Conservation (phyloP, 2,888 invertebrate species). For the Acanthopleura granulata region DNA sequence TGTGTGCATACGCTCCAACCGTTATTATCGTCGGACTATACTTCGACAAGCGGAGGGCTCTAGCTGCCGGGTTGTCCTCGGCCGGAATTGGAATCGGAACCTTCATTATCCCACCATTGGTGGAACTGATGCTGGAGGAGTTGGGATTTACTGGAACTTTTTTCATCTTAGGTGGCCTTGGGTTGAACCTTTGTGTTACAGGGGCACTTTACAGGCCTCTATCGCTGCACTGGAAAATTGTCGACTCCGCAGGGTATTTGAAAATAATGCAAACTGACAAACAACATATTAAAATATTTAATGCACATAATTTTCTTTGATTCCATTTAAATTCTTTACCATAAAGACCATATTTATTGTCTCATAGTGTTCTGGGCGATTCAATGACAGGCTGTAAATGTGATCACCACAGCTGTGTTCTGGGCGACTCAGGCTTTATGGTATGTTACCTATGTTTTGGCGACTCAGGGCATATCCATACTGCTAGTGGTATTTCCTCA, state of each 20-base stretch:
- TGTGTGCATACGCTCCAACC: slow-evolving; percentile 49
- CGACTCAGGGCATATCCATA: no score
- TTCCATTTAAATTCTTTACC: no score
- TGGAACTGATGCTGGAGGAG: slow-evolving; percentile 41
- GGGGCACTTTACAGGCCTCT: slow-evolving; percentile 49
- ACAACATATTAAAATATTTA: no score
- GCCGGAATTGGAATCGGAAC: slow-evolving; percentile 56
- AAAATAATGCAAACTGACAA: no score
- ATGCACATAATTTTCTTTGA: no score
- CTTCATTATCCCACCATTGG: slow-evolving; percentile 45
- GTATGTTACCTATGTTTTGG: no score
- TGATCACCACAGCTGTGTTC: no score
- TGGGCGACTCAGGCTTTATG: no score
- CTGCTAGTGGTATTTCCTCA: no score
- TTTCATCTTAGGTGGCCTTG: slow-evolving; percentile 42
- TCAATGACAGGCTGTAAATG: no score
- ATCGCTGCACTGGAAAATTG: slow-evolving; percentile 29
- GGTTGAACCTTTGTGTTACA: slow-evolving; percentile 42
- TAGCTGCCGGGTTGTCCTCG: slow-evolving; percentile 48
- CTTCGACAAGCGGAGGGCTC: slow-evolving; percentile 50
- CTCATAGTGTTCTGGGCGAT: no score
- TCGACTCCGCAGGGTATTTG: not conserved
- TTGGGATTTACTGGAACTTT: slow-evolving; percentile 50
- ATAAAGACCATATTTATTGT: no score
- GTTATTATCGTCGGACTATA: slow-evolving; percentile 49